Evolutionary conservation across 92 coral and sea anemone species (phyloP).

Genomic region (Paragorgia papillata): DNA sequence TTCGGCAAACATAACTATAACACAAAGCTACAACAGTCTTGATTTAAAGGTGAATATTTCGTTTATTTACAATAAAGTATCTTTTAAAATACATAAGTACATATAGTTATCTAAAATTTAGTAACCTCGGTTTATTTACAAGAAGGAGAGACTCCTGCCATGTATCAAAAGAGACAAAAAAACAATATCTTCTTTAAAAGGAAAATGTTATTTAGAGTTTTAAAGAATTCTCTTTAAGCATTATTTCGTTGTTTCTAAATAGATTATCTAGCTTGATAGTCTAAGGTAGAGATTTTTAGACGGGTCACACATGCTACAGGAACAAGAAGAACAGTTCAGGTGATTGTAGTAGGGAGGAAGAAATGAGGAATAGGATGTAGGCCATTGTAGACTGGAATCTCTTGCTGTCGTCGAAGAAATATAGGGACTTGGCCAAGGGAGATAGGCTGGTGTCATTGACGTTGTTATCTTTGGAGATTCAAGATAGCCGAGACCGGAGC

Average conservation of each 20-base stretch:
- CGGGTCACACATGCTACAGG: slow-evolving; percentile 80
- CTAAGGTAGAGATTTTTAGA: slow-evolving; percentile 87
- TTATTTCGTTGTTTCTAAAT: slow-evolving; percentile 43
- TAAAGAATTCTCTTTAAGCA: neutral
- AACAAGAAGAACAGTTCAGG: slow-evolving; percentile 58
- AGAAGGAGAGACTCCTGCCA: neutral
- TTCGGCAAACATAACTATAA: too few relatives aligned
- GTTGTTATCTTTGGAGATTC: slow-evolving; percentile 83
- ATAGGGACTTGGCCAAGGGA: slow-evolving; percentile 78
- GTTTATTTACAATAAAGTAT: too few relatives aligned
- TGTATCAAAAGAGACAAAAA: neutral
- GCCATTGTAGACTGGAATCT: slow-evolving; percentile 65
- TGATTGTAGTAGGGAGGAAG: slow-evolving; percentile 90
- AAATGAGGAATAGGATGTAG: slow-evolving; percentile 77
- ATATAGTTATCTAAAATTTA: too few relatives aligned
- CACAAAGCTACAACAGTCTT: too few relatives aligned
- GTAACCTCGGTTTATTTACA: too few relatives aligned
- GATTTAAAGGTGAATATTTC: too few relatives aligned
- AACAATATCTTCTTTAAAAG: too few relatives aligned
- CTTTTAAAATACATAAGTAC: too few relatives aligned
- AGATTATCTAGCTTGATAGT: too few relatives aligned
- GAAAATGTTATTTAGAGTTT: neutral
- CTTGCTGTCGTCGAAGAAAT: slow-evolving; percentile 54
- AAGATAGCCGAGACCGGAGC: slow-evolving; percentile 71
- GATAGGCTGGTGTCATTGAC: slow-evolving; percentile 72